Percentiles rank a stretch among this genome's conserved stretches.
Evolutionary conservation across 2,113 vertebrate species (phyloP).

Genomic region (Lophotis ruficrista): DNA sequence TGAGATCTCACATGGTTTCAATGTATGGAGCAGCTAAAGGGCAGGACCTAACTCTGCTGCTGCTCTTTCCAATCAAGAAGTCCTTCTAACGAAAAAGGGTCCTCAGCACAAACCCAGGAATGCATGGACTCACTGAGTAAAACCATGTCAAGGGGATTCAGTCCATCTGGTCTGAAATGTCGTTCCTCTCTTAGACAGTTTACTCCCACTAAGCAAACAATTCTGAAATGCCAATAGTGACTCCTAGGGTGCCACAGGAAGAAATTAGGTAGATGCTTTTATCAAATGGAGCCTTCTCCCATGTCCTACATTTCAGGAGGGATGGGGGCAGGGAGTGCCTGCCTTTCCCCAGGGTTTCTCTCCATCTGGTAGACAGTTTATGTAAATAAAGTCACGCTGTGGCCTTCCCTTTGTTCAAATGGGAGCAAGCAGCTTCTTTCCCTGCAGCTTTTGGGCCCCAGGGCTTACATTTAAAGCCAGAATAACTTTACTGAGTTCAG

Average conservation of each 20-base stretch:
- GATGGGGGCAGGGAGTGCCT: not conserved
- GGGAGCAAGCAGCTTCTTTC: constrained; percentile 19
- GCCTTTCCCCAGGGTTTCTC: constrained; percentile 16
- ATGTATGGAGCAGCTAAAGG: not conserved
- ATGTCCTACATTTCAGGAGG: not conserved
- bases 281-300: not conserved
- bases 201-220: not conserved
- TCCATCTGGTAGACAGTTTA: constrained; percentile 48
- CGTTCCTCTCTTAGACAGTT: accelerated
- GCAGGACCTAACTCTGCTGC: not conserved
- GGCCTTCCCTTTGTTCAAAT: not conserved
- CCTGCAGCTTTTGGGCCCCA: constrained; percentile 2
- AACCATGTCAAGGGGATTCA: not conserved
- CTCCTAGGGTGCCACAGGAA: not conserved
- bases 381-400: not conserved
- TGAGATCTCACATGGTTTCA: not conserved
- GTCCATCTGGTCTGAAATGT: not conserved
- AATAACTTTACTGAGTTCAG: constrained; percentile 11
- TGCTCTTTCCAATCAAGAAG: not conserved
- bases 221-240: not conserved
- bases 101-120: not conserved
- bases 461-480: constrained; percentile 37
- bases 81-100: not conserved
- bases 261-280: not conserved
- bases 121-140: not conserved